Base-by-base conservation (phyloP, 53 echinoderm and acorn worm genomes). In the Henricia sp. region DNA sequence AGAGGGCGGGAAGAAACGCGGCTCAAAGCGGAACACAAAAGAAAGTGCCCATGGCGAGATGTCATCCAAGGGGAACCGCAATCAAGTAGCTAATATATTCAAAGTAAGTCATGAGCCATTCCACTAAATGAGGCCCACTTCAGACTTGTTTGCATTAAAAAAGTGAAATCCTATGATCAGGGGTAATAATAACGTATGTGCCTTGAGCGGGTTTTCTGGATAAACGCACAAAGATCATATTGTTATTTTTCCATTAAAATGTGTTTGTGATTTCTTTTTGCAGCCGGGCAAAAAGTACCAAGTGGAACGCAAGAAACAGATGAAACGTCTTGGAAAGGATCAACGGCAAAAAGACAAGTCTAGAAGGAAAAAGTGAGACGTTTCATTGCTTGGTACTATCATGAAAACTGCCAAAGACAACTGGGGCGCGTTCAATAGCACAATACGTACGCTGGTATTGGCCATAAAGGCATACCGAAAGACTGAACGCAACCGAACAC, bases 1-100 rank as follows among this genome's bases (percentile, higher is more conserved):
- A 12, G 89, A 82, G 29, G 97, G 97, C 14, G 97, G 97, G 20
- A 92, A 85, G 84, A 90, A 73, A 9, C 30, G 64, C 39, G 80
- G 80, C 8, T 20, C 64, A 13, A 80, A 80, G 80, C 43, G 80
- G 23, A 80, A 80, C 34, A 44, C 80, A 0, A 80, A 46, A 19
- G 80, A 62, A 23, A 80, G 80, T 16, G 16, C 59, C 19, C 57
- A 70, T 24, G 85, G 72, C 24, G 71, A 59, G 50, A 71, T 56
- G 3, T 17, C 83, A 68, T 84, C 80, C 3, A 20, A 12, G 34
- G 46, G 27, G 64, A 80, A 63, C 60, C 59, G 80, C 28, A 64
- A 80, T 0, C 80, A 80, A 36, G 80, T 62, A 62, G 19, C 62
- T 4, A 63, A 29, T 6, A 26, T 80, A 46, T 80, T 62, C 63